Percentiles rank a stretch among this genome's conserved stretches.
phyloP scores from a whole-genome alignment of 1,140 invertebrate species.

The Scaptomyza pallida region DNA sequence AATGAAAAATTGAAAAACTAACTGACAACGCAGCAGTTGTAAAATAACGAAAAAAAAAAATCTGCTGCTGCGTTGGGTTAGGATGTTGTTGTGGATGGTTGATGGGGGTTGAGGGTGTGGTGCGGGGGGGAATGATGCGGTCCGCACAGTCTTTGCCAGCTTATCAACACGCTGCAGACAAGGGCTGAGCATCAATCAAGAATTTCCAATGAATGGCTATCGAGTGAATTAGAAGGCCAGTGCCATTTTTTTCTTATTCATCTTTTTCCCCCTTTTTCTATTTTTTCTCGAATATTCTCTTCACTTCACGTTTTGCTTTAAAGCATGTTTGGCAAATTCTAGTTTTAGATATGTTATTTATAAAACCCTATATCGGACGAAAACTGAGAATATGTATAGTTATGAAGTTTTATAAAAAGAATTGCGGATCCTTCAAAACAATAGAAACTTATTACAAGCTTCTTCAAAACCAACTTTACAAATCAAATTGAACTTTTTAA shows the following conservation, averaged over 20 bases:
- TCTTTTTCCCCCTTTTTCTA: not conserved
- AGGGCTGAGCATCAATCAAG: slow-evolving; percentile 77
- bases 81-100: not conserved
- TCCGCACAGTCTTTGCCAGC: slow-evolving; percentile 52
- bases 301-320: not conserved
- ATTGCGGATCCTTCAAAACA: too few relatives aligned
- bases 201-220: slow-evolving; percentile 82
- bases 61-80: slow-evolving; percentile 16
- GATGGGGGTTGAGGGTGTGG: slow-evolving; percentile 4
- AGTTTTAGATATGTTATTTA: too few relatives aligned
- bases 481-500: too few relatives aligned
- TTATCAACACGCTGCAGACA: slow-evolving; percentile 74
- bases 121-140: slow-evolving; percentile 9
- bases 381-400: too few relatives aligned
- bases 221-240: slow-evolving; percentile 74
- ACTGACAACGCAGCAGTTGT: slow-evolving; percentile 52
- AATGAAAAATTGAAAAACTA: slow-evolving; percentile 69
- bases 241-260: slow-evolving; percentile 45
- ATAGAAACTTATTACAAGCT: too few relatives aligned
- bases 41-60: slow-evolving; percentile 18
- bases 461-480: too few relatives aligned
- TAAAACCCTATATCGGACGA: too few relatives aligned
- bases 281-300: not conserved
- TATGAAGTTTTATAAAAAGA: too few relatives aligned
- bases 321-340: slow-evolving; percentile 29